Conservation (phyloP, 2,113 vertebrate species). For the Centrocercus urophasianus region DNA sequence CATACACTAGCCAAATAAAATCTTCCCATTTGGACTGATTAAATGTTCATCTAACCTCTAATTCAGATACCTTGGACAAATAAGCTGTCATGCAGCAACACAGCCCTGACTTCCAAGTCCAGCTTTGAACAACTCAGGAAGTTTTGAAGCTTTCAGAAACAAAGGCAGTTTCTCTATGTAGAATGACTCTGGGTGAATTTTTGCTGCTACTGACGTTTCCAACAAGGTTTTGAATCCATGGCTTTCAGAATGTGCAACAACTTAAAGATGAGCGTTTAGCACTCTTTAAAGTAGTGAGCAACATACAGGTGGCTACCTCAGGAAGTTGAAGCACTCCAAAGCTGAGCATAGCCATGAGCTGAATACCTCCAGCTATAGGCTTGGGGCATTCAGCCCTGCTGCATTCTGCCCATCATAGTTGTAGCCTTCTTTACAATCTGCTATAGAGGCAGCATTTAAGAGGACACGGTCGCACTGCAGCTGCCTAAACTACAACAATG, state of each 20-base stretch:
- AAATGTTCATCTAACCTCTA: neutral
- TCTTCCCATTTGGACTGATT: neutral
- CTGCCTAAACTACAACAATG: neutral
- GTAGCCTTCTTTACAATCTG: neutral
- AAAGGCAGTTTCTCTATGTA: accelerated
- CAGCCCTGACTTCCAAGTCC: neutral
- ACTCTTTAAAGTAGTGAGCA: neutral
- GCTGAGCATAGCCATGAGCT: neutral
- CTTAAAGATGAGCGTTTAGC: neutral
- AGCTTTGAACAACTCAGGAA: neutral
- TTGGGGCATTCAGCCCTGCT: neutral
- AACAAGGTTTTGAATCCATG: neutral
- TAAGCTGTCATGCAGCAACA: neutral
- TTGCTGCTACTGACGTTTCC: neutral
- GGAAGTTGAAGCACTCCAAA: accelerated
- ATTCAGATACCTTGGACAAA: neutral
- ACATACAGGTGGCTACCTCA: accelerated
- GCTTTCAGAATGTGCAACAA: neutral
- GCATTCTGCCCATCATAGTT: neutral
- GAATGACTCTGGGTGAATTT: neutral
- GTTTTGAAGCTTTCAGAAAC: neutral
- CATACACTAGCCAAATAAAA: neutral
- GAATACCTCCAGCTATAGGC: neutral
- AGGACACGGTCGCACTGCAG: neutral
- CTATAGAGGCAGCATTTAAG: neutral